These are phyloP conservation scores for Ceratitis capitata DNA, from an alignment of 1,140 invertebrate genomes.

Conservation along the genomic window DNA sequence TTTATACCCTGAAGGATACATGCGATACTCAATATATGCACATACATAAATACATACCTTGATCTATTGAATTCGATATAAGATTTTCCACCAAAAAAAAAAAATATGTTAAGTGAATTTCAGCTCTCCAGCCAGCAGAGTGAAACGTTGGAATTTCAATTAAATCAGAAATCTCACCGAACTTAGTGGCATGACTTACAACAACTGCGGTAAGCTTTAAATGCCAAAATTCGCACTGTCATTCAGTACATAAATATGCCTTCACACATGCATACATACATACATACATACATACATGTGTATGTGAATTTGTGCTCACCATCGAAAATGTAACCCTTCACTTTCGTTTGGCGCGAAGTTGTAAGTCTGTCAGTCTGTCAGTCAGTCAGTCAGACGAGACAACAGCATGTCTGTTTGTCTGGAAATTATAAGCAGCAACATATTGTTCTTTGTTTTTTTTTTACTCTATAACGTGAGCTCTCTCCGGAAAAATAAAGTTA, in stretches of 20 bases:
- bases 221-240: not conserved
- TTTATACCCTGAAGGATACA: no score
- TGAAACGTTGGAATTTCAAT: slow-evolving; percentile 15
- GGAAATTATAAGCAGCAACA: no score
- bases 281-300: not conserved
- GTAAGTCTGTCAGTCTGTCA: not conserved
- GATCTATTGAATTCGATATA: no score
- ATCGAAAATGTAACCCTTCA: no score
- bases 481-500: no score
- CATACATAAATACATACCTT: no score
- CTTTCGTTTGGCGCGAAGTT: not conserved
- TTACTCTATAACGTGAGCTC: no score
- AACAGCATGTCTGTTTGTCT: not conserved
- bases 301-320: not conserved
- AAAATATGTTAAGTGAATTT: not conserved
- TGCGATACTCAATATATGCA: no score
- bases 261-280: not conserved
- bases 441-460: no score
- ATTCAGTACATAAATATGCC: not conserved
- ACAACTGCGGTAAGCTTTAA: not conserved
- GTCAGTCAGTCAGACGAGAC: not conserved
- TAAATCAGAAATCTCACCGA: not conserved
- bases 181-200: not conserved
- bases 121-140: not conserved
- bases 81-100: not conserved